Percentiles rank a stretch among this genome's conserved stretches.
phyloP scores from a whole-genome alignment of 2,113 vertebrate species.

The Nycticorax nycticorax region DNA sequence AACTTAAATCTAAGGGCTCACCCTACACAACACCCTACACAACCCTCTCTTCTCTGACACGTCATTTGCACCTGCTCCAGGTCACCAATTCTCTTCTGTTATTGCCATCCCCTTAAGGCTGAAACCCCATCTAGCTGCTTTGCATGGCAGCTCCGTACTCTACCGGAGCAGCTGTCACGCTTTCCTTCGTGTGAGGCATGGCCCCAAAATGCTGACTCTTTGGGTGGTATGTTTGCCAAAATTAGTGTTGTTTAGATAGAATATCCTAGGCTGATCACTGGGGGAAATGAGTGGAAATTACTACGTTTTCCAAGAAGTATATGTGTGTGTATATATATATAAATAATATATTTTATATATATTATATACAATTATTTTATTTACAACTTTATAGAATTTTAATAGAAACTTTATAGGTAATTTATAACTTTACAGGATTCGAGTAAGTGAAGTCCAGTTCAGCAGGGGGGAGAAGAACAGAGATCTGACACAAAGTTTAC shows the following conservation, averaged over 20 bases:
- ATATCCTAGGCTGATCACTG: neutral
- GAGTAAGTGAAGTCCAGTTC: neutral
- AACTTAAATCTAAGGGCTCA: neutral
- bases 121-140: neutral
- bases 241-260: neutral
- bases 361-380: neutral
- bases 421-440: neutral
- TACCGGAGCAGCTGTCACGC: neutral
- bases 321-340: too few species aligned
- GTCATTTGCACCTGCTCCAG: neutral
- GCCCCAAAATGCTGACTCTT: neutral
- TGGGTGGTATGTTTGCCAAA: rapidly evolving
- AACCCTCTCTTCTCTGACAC: neutral
- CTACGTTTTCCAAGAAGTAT: neutral
- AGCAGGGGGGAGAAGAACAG: neutral
- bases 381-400: neutral
- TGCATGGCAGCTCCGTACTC: neutral
- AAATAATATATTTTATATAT: neutral
- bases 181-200: neutral
- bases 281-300: neutral
- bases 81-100: neutral
- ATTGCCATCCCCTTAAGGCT: neutral
- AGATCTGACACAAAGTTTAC: neutral
- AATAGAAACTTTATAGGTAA: neutral
- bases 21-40: too few species aligned